Evolutionary conservation across 2,797 vertebrate genomes (phyloP), one percentile per base, ranked within the genome.

Genomic region (Graptemys geographica): DNA sequence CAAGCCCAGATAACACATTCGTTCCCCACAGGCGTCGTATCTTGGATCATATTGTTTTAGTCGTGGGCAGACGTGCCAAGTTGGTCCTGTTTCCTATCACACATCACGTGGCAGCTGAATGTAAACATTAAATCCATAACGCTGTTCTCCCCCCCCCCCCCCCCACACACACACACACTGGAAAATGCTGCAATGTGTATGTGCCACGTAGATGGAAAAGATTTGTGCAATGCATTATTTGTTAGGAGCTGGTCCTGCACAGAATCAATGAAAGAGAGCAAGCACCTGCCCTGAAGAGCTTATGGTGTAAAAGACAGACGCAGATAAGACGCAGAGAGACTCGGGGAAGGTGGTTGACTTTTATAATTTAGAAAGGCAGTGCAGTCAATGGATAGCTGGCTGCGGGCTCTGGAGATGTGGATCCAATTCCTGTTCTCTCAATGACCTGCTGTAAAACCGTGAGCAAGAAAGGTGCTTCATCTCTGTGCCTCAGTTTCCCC

Each of bases 1-100:
- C 83, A 59, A 0, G 0, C 5, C 0, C 0, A 9, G 27, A 5
- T 3, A 83, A 74, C 0, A 2, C 3, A 0, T 28, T 82, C 1
- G 57, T 79, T 93, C 65, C 87, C 79, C 5, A 87, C 83, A 0
- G 1, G 1, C 11, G 28, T 44, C 21, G 0, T 79, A 0, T 74
- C 83, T 86, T 57, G 89, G 51, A 87, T 69, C 1, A 1, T 0
- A 79, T 49, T 15, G 78, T 81, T 3, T 21, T 79, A 5, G 0
- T 65, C 6, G 31, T 21, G 56, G 79, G 69, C 59, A 49, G 83
- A 88, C 56, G 28, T 88, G 94, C 89, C 94, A 93, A 83, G 37
- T 27, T 41, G 15, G 86, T 88, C 9, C 8, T 28, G 41, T 44
- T 44, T 76, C 72, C 8, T 2, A 31, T 19, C 0, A 1, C 21